Evolutionary conservation across 2,888 invertebrate species (phyloP), one percentile per base, ranked within the genome.

Genomic region (Eupeodes latifasciatus): DNA sequence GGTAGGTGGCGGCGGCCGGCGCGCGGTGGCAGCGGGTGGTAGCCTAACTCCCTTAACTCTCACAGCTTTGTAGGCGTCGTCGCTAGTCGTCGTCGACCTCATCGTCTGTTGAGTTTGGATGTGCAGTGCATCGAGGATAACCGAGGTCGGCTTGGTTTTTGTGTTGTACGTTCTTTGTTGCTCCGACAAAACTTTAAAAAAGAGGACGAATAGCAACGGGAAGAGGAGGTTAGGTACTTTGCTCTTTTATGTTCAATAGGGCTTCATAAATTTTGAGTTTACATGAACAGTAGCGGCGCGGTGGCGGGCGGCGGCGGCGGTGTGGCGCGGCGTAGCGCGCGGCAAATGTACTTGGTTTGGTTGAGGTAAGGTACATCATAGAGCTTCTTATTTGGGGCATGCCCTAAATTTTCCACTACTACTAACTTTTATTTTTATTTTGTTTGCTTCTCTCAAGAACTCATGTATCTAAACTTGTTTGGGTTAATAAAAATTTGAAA

Each of bases 401-500:
- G 57, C 34, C 57, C 76, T 74, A 16, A 44, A 14, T 19, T 53
- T 57, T 51, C 11, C 34, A 44, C 7, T 47, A 57, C 49, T 59
- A 53, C 53, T 72, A 64, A 16, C 71, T 36, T 40, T 11, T n/a
- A 7, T 51, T 10, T 19, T 57, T 19, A 19, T 19, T 19, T 19
- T 19, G 19, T 19, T 57, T 57, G 19, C 34, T 12, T 55, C 19
- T 12, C 19, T 55, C 57, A 55, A 62, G 40, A 11, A 47, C 55
- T 44, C 19, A 59, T 53, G 71, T 51, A 49, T 81, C 72, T 72
- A 57, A 11, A 16, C 59, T 87, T 83, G 83, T 83, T 83, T 81
- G 80, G 77, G 75, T 82, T 86, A 82, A 82, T 86, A 86, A 85
- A 51, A 85, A 72, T 82, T 71, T 82, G 86, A 83, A 87, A 87